Evolutionary conservation across 2,113 vertebrate species (phyloP), one percentile per base, ranked within the genome.

Genomic region (Rousettus leschenaultii): DNA sequence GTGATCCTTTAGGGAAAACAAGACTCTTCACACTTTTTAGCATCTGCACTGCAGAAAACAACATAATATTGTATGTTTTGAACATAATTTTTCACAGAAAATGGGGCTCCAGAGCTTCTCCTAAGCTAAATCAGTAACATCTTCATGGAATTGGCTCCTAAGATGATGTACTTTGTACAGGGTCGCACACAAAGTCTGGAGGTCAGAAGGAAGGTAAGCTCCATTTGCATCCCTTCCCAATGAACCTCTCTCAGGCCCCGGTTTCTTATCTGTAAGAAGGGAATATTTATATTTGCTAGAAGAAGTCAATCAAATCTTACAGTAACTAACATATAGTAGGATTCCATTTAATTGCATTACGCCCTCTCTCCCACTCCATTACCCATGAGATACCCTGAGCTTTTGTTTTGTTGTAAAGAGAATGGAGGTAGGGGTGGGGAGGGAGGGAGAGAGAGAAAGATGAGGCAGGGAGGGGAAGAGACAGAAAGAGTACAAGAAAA

Each of bases 21-120:
- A 95, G 94, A 77, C 75, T 94, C 87, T 87, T 97, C 95, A 96
- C 85, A 96, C 90, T 35, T 95, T 90, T 92, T 71, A 95, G 70
- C 24, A 92, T 68, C 92, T 84, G 70, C 59, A 33, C 43, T 80
- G 66, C 77, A 90, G 43, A 68, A 86, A 92, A 89, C 45, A 95
- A 85, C 63, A 77, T 28, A 95, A 73, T 82, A 91, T 55, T 63
- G 38, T 70, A 7, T 53, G n/a, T 65, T 87, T 85, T 33, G 19
- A 55, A 74, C 26, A 86, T 77, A 3, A 0, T 79, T 94, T 92
- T 91, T 55, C 55, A 74, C 4, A 88, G 75, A 94, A 96, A 87
- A 63, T 68, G 55, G 63, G 33, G 2, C 43, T 90, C 65, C 59
- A 88, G 85, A 68, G 48, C 5, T 86, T 94, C 93, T 43, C 53